Base-by-base conservation (phyloP, 2,888 invertebrate species). In the Hydropsyche betteni region DNA sequence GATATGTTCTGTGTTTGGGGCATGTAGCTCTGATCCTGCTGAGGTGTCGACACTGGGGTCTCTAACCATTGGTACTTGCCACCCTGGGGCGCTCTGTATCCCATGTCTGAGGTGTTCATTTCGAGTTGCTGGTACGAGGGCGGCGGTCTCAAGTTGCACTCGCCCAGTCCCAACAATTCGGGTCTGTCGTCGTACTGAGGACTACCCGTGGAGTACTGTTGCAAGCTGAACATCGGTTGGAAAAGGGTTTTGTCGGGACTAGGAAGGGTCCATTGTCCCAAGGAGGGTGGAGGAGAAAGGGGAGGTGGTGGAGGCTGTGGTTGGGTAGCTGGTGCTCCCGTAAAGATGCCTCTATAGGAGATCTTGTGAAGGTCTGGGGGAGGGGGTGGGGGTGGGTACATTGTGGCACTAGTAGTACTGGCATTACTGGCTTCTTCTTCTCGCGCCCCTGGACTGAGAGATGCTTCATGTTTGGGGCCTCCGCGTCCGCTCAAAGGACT, bases 371-470 rank as follows among this genome's bases (percentile, higher is more conserved):
- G 88, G 80, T 88, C 88, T 73, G 88, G 87, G 44, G 88, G 88
- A 64, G 86, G 85, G 71, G 85, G 86, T 80, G 87, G 87, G 82
- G 83, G 84, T 74, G 85, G 84, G 84, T 90, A 91, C 83, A 90
- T 87, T 4, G 86, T 86, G 82, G 91, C 91, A 83, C 88, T 87
- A 75, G 90, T 87, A 80, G 88, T 89, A 80, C 89, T 90, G 83
- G 91, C 90, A 85, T 92, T 92, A 85, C 91, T 92, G 82, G 90
- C 90, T 84, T 92, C 92, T 86, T 93, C 93, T 82, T 92, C 92
- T 83, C 91, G 89, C 80, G 91, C 88, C 80, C 90, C 90, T 71
- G 92, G 92, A 75, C 91, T 91, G 81, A 89, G 88, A 82, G 84
- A 90, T 82, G 87, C 89, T 82, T 90, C 91, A 82, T 90, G 90